Evolutionary conservation across 2,888 invertebrate species (phyloP).

Genomic region (Hofmannophila pseudospretella): DNA sequence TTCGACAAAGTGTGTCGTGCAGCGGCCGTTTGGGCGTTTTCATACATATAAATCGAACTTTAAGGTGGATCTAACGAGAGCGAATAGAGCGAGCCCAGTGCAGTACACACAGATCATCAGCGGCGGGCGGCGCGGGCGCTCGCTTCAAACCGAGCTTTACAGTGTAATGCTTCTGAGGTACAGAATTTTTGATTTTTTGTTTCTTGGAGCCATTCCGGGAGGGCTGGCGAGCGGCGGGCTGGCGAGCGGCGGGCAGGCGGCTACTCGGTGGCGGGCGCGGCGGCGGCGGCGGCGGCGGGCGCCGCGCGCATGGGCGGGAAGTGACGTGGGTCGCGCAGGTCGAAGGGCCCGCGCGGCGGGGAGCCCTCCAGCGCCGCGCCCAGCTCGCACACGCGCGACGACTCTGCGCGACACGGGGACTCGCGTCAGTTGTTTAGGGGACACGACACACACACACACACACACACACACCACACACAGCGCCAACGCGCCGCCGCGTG

Average conservation of each 20-base stretch:
- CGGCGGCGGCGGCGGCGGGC: constrained; percentile 18
- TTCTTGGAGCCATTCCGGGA: neutral
- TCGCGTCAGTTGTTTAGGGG: no score
- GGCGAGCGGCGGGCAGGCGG: no score
- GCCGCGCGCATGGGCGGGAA: constrained; percentile 87
- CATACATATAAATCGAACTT: no score
- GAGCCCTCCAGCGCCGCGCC: constrained; percentile 82
- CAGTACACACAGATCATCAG: no score
- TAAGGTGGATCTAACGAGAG: no score
- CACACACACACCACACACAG: neutral
- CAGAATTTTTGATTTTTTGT: no score
- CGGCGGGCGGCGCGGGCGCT: no score
- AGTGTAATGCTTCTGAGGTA: no score
- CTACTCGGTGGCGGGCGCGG: constrained; percentile 18
- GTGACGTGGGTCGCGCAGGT: constrained; percentile 88
- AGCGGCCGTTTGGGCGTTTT: no score
- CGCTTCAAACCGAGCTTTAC: no score
- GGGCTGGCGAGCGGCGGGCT: constrained; percentile 9
- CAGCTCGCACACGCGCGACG: constrained; percentile 86
- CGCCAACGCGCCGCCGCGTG: neutral
- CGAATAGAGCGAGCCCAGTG: no score
- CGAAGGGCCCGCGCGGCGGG: constrained; percentile 82
- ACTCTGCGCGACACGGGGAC: constrained; percentile 73
- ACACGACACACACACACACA: constrained; percentile 1
- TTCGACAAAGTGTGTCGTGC: no score